Conservation (phyloP, 2,797 vertebrate genomes). For the Coregonus sp. region DNA sequence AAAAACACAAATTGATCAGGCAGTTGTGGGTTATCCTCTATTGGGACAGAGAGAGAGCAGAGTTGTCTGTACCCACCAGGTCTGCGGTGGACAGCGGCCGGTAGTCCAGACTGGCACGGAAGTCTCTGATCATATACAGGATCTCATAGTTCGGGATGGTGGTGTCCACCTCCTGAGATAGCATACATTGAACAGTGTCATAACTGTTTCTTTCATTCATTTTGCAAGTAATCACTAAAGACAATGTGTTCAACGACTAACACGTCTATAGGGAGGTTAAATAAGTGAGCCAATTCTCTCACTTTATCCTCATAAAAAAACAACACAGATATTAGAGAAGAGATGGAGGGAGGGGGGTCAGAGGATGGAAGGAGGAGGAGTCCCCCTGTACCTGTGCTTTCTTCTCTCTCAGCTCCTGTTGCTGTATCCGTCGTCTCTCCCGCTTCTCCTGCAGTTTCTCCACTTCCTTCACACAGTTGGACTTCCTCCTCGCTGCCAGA, state of each 20-base stretch:
- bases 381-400: constrained; percentile 85
- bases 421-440: constrained; percentile 91
- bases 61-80: constrained; percentile 78
- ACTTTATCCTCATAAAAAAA: too few relatives aligned
- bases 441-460: constrained; percentile 98
- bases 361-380: background rate
- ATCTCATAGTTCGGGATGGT: constrained; percentile 98
- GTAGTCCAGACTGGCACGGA: constrained; percentile 94
- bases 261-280: too few relatives aligned
- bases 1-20: constrained; percentile 1
- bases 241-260: too few relatives aligned
- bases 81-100: constrained; percentile 92
- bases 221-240: too few relatives aligned
- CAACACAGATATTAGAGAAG: background rate
- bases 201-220: too few relatives aligned
- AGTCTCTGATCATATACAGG: constrained; percentile 98
- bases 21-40: background rate
- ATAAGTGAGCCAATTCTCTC: too few relatives aligned
- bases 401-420: constrained; percentile 96
- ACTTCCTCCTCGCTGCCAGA: constrained; percentile 91
- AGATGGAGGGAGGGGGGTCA: background rate
- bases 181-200: background rate
- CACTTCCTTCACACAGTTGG: constrained; percentile 98
- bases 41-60: background rate
- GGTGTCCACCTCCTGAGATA: constrained; percentile 89